Percentiles rank a stretch among this genome's conserved stretches.
phyloP scores from a whole-genome alignment of 2,888 invertebrate species.

The Coenonympha glycerion region DNA sequence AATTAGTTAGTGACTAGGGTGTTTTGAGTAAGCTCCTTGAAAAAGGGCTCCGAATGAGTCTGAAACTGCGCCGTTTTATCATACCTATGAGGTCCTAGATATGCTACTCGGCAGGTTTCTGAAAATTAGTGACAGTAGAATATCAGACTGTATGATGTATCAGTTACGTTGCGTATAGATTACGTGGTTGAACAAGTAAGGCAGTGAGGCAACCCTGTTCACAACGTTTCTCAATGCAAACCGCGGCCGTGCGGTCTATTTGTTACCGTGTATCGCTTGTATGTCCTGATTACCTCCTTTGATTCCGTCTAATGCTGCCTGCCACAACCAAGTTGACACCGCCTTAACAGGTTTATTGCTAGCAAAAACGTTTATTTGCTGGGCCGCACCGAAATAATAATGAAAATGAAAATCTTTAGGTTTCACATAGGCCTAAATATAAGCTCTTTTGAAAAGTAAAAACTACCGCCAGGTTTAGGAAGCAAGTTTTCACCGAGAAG shows the following conservation, averaged over 20 bases:
- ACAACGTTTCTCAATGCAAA: constrained; percentile 13
- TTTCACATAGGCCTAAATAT: no score
- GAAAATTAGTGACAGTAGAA: neutral
- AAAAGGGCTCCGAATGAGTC: no score
- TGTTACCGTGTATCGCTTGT: constrained; percentile 26
- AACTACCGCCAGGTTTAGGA: no score
- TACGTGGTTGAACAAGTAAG: constrained; percentile 2
- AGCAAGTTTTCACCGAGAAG: no score
- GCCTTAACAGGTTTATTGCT: no score
- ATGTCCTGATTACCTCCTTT: constrained; percentile 23
- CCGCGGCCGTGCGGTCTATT: constrained; percentile 27
- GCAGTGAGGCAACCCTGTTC: constrained; percentile 17
- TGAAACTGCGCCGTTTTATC: no score
- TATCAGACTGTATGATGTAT: no score
- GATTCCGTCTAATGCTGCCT: constrained; percentile 14
- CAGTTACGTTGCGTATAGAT: neutral
- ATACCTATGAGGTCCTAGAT: no score
- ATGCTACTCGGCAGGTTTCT: neutral
- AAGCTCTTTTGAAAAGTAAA: no score
- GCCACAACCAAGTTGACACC: neutral
- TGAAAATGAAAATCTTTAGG: no score
- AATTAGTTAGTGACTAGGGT: no score
- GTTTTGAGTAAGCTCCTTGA: no score
- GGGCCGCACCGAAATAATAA: neutral
- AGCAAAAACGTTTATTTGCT: neutral